Base-by-base conservation (phyloP, 2,113 vertebrate species). In the Amblyopsis rosae region DNA sequence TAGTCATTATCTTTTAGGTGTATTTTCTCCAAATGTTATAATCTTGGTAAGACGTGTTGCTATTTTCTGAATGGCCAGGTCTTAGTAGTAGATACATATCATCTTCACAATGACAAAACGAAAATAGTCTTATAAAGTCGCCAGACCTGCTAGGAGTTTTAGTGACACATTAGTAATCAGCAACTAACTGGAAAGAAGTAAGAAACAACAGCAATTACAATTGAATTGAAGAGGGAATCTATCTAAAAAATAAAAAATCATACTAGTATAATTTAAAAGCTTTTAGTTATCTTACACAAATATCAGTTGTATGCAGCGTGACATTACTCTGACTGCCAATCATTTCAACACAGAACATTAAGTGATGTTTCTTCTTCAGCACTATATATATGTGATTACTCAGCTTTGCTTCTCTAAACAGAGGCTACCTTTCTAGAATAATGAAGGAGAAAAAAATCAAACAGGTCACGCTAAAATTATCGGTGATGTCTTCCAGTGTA, bases 401-500 rank as follows among this genome's bases (percentile, higher is more conserved):
- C 62, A 35, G 50, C 8, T 13, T n/a, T 15, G 13, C 49, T 2
- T 15, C 4, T 11, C 49, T 15, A 0, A 10, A 11, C 4, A 41
- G 35, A 41, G 35, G 35, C 26, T 32, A 3, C 10, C 56, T 32
- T 19, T 15, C 32, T 32, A 6, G 26, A 32, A 12, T 35, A 32
- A 8, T 32, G 6, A 59, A 9, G 33, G 13, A 58, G 26, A 64
- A 75, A 64, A 62, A 65, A 55, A 49, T 33, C 72, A 11, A 75
- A 63, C 76, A 70, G 65, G 67, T 82, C 12, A 35, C 59, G 63
- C 84, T 93, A 92, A 90, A 86, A 84, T 91, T 93, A 93, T 85
- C 75, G 60, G 84, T 93, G 92, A 93, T 91, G 92, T 93, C 90
- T 90, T 92, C 84, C 86, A 82, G 77, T 89, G 93, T 88, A 93